Base-by-base conservation (phyloP, 2,113 vertebrate species). In the Lophura nycthemera region DNA sequence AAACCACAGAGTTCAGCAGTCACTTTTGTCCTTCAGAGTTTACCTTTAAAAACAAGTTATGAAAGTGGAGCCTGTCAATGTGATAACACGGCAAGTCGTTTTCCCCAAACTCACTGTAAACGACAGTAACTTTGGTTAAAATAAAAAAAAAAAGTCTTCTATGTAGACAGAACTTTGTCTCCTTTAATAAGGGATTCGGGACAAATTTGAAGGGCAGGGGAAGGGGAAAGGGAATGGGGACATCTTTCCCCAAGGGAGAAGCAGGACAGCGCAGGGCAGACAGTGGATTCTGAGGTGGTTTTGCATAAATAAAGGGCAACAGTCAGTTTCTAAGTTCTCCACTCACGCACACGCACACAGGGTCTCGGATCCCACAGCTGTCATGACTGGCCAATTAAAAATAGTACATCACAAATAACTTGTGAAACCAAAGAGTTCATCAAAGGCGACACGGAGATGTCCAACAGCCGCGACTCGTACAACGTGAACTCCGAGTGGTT, bases 361-460 rank as follows among this genome's bases (percentile, higher is more conserved):
- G 97, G 96, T 93, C 97, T 96, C 95, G 97, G 98, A 98, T 98
- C 99, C 98, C 99, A 99, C 98, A 98, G 99, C 99, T 99, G 99
- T 99, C 99, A 99, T 99, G 99, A 99, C 98, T 99, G 99, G 99
- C 99, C 99, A 96, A 99, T 99, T 98, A 99, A 98, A 98, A 99
- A 99, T 97, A 99, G 99, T 99, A 99, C 99, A 93, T 99, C 99
- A 98, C 99, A 99, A 98, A 99, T 99, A 97, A 99, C 99, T 98
- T 99, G 99, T 98, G 99, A 99, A 97, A 99, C 99, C 98, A 99
- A 98, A 40, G 99, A 99, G 99, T 99, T 99, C 99, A 99, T 99
- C 97, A 99, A 97, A 83, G 99, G 99, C 70, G 99, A 99, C 96
- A 99, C 99, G 2, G 99, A 99, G 97, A 99, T 99, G 99, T 99